A percentile compares a stretch with the other conserved stretches of the same genome.
Conservation (phyloP, 1,140 invertebrate species). For the Papilio dardanus region DNA sequence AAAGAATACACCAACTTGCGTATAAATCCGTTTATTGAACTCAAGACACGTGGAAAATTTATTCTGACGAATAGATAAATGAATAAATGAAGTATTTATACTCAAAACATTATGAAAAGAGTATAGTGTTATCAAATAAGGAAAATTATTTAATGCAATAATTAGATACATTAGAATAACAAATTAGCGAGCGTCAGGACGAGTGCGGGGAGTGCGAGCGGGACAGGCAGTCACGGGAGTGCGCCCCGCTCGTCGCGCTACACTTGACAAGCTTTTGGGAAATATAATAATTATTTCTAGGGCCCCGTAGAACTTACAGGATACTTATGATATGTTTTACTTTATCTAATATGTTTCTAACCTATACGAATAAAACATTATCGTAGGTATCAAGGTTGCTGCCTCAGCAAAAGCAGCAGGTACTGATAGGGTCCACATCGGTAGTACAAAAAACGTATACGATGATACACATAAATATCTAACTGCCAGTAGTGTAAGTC, state of each 20-base stretch:
- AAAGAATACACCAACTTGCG: neutral
- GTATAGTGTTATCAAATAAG: constrained; percentile 2
- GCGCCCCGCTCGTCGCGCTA: constrained; percentile 49
- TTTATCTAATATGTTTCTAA: no score
- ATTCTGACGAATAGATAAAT: neutral
- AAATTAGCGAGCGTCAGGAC: constrained; percentile 24
- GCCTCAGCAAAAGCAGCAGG: no score
- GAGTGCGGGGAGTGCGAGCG: neutral
- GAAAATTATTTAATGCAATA: constrained; percentile 2
- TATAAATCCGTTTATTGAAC: neutral
- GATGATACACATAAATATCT: no score
- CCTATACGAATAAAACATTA: no score
- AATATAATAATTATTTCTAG: constrained; percentile 39
- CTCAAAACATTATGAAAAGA: neutral
- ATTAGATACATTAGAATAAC: constrained; percentile 30
- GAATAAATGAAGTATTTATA: no score
- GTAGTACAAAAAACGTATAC: no score
- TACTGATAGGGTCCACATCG: no score
- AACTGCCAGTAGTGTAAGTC: no score
- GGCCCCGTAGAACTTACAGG: constrained; percentile 32
- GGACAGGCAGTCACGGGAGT: constrained; percentile 51
- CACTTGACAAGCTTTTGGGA: constrained; percentile 48
- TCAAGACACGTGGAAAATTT: neutral
- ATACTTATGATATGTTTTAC: no score
- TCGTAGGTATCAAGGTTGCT: no score